Conservation (phyloP, 2,888 invertebrate genomes). For the Eupeodes luniger region DNA sequence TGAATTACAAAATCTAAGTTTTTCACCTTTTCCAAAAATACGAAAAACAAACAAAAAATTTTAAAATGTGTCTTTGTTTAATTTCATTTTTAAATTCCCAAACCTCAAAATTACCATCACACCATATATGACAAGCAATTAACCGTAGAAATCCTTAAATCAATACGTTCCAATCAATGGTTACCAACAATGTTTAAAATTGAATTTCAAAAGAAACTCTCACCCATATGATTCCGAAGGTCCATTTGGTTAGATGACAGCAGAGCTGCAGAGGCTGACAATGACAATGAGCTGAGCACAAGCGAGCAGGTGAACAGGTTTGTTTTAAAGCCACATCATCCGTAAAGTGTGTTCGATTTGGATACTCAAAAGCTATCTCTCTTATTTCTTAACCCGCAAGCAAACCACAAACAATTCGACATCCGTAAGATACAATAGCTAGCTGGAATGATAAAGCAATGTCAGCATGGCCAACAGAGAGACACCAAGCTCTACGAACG, state of each 20-base stretch:
- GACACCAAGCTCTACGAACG: background rate
- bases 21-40: too few relatives aligned
- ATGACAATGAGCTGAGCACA: too few relatives aligned
- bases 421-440: slow-evolving; percentile 30
- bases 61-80: too few relatives aligned
- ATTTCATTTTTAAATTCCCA: background rate
- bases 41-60: too few relatives aligned
- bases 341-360: slow-evolving; percentile 39
- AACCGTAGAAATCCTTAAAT: slow-evolving; percentile 25
- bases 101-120: background rate
- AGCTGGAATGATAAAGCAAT: slow-evolving; percentile 16
- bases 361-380: slow-evolving; percentile 21
- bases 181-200: slow-evolving; percentile 37
- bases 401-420: slow-evolving; percentile 49
- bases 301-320: background rate
- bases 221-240: slow-evolving; percentile 18
- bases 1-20: too few relatives aligned
- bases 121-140: background rate
- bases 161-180: slow-evolving; percentile 43
- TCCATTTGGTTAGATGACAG: slow-evolving; percentile 2
- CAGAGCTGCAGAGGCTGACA: too few relatives aligned
- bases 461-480: slow-evolving; percentile 19
- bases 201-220: slow-evolving; percentile 40
- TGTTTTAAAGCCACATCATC: slow-evolving; percentile 41
- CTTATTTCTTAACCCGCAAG: slow-evolving; percentile 34